Percentiles rank a stretch among this genome's conserved stretches.
These are phyloP conservation scores for Paradoxurus hermaphroditus DNA, from an alignment of 2,113 vertebrate species.

Conservation along the genomic window DNA sequence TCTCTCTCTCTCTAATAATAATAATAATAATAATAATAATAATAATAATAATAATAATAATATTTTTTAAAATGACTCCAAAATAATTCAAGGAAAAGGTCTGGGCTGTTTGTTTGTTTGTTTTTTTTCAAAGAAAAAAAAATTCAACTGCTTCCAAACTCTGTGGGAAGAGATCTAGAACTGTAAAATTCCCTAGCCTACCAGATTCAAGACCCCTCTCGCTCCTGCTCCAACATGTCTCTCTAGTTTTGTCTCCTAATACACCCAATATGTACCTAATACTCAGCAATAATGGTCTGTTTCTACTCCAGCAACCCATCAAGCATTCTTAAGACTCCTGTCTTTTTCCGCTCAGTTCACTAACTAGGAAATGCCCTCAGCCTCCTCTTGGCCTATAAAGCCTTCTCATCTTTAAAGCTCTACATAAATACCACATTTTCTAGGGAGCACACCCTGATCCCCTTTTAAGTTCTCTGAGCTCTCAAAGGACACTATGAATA, in stretches of 20 bases:
- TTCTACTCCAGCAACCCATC: not conserved
- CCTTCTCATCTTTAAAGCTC: not conserved
- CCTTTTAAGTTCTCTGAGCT: not conserved
- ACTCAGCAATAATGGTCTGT: not conserved
- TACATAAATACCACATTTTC: not conserved
- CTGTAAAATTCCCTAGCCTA: not conserved
- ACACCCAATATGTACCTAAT: not conserved
- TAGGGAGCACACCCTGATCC: not conserved
- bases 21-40: no score
- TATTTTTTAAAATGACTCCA: not conserved
- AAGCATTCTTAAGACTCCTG: not conserved
- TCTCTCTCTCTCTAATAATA: no score
- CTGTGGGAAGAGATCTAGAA: not conserved
- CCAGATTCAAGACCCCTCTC: not conserved
- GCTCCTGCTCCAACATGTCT: not conserved
- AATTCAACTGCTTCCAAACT: not conserved
- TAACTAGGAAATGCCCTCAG: not conserved
- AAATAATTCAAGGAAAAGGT: not conserved
- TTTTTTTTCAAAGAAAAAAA: not conserved
- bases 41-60: no score
- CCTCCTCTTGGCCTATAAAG: not conserved
- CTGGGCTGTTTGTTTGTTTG: no score
- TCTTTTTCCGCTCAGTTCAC: not conserved
- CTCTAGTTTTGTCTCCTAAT: not conserved
- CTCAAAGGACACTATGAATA: not conserved